Conservation (phyloP, 2,113 vertebrate genomes). For the Heterochromis multidens region DNA sequence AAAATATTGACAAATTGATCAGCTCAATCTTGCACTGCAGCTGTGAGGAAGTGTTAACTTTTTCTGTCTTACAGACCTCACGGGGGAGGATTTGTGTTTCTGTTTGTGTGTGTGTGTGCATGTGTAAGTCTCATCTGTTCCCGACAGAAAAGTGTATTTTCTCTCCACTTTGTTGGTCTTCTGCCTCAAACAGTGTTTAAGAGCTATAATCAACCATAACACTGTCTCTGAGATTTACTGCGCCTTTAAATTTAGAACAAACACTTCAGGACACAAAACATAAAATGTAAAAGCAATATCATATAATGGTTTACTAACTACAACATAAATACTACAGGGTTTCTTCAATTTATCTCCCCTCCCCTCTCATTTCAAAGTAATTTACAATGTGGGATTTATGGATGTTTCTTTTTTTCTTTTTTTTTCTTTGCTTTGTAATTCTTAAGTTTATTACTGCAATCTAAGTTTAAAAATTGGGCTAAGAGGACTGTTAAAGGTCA, state of each 20-base stretch:
- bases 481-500: not conserved
- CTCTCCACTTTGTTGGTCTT: not conserved
- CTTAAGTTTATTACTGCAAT: not conserved
- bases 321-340: slow-evolving; percentile 9
- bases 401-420: not conserved
- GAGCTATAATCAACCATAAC: slow-evolving; percentile 20
- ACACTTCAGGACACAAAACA: slow-evolving; percentile 30
- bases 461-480: not conserved
- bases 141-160: not conserved
- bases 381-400: not conserved
- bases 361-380: not conserved
- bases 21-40: slow-evolving; percentile 39
- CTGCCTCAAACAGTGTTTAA: slow-evolving; percentile 10
- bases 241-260: slow-evolving; percentile 24
- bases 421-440: not conserved
- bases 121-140: not conserved
- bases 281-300: slow-evolving; percentile 27
- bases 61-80: slow-evolving; percentile 37
- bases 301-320: slow-evolving; percentile 21
- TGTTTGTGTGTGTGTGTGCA: not conserved
- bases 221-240: slow-evolving; percentile 30
- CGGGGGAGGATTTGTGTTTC: not conserved
- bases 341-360: not conserved
- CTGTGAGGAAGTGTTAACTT: slow-evolving; percentile 62
- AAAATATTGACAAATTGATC: slow-evolving; percentile 66